Conservation (phyloP, 2,888 invertebrate species). For the Drosophila subsilvestris region DNA sequence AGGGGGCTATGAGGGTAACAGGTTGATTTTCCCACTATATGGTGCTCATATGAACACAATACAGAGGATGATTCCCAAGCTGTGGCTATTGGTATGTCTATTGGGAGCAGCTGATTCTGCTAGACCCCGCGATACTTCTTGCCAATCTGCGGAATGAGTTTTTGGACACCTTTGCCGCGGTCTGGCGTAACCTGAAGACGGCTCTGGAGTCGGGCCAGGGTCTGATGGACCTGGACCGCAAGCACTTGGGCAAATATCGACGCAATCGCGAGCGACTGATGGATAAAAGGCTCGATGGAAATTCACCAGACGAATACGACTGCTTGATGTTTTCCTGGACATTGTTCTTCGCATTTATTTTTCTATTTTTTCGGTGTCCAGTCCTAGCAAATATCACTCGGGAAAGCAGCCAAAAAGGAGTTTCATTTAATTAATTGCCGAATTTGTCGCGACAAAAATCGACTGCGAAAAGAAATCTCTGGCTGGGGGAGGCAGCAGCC, state of each 20-base stretch:
- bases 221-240: too few relatives aligned
- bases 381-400: neutral
- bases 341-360: neutral
- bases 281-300: too few relatives aligned
- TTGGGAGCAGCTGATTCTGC: neutral
- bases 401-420: slow-evolving; percentile 12
- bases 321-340: neutral
- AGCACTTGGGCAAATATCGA: too few relatives aligned
- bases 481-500: slow-evolving; percentile 15
- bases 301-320: neutral
- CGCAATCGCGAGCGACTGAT: too few relatives aligned
- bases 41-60: too few relatives aligned
- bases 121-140: neutral
- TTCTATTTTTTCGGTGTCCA: slow-evolving; percentile 1
- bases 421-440: slow-evolving; percentile 65
- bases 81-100: slow-evolving; percentile 31
- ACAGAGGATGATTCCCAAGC: slow-evolving; percentile 31
- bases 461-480: slow-evolving; percentile 10
- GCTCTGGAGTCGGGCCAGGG: too few relatives aligned
- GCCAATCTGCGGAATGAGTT: neutral
- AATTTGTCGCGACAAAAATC: slow-evolving; percentile 30
- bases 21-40: too few relatives aligned
- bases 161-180: neutral
- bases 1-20: neutral
- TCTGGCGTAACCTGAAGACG: too few relatives aligned